Conservation (phyloP, 1,140 invertebrate genomes). For the Harlomillsia oculata region DNA sequence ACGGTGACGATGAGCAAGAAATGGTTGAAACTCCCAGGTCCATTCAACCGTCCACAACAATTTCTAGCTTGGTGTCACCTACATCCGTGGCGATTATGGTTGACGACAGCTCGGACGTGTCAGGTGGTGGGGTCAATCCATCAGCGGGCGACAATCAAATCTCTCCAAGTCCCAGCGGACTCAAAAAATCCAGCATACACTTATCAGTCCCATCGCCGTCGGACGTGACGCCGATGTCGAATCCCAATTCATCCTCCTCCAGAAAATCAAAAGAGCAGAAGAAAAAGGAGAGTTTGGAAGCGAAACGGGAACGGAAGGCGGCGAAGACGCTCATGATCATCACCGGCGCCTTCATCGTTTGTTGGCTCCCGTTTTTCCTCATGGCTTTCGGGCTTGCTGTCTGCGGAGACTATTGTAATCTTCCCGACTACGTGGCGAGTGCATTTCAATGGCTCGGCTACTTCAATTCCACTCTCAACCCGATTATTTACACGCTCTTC, state of each 20-base stretch:
- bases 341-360: constrained; percentile 86
- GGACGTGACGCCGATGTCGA: not conserved
- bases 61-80: not conserved
- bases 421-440: constrained; percentile 48
- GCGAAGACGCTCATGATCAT: constrained; percentile 79
- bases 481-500: constrained; percentile 92
- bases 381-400: constrained; percentile 71
- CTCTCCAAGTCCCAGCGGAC: not conserved
- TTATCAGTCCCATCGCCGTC: constrained; percentile 10
- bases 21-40: not conserved
- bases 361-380: constrained; percentile 84
- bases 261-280: constrained; percentile 16
- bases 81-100: constrained; percentile 5
- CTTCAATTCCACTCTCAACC: constrained; percentile 85
- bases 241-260: not conserved
- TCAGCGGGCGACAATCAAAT: constrained; percentile 14
- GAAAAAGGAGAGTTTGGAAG: constrained; percentile 60
- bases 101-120: constrained; percentile 18
- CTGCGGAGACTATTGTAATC: constrained; percentile 46
- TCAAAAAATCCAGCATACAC: not conserved
- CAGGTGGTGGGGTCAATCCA: constrained; percentile 5
- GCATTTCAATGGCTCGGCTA: constrained; percentile 65
- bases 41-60: not conserved
- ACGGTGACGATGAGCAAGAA: constrained; percentile 9
- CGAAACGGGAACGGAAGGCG: constrained; percentile 76